Conservation (phyloP, 2,113 vertebrate genomes). For the Mirounga angustirostris region DNA sequence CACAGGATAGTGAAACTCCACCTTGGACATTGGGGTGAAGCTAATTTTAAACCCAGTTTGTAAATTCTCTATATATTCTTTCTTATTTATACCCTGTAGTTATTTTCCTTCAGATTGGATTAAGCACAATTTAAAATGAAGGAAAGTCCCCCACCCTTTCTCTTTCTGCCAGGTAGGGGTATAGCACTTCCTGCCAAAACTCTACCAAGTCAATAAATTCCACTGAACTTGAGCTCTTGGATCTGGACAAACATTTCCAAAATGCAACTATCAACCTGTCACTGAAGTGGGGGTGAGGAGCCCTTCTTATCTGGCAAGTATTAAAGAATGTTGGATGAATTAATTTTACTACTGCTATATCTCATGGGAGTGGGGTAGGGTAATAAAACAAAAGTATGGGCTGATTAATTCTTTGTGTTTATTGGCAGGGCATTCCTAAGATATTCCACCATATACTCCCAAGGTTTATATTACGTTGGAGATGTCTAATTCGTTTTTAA, state of each 20-base stretch:
- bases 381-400: slow-evolving; percentile 62
- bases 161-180: slow-evolving; percentile 47
- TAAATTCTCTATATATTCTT: neutral
- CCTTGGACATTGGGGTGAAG: neutral
- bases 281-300: neutral
- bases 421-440: slow-evolving; percentile 68
- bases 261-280: slow-evolving; percentile 67
- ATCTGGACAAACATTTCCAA: slow-evolving; percentile 67
- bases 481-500: slow-evolving; percentile 70
- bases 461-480: slow-evolving; percentile 66
- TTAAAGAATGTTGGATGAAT: slow-evolving; percentile 59
- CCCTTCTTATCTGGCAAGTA: slow-evolving; percentile 64
- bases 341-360: slow-evolving; percentile 33
- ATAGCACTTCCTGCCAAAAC: neutral
- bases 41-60: neutral
- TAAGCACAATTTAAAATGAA: slow-evolving; percentile 41
- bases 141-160: neutral
- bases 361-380: slow-evolving; percentile 23
- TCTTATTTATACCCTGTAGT: neutral
- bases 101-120: slow-evolving; percentile 40
- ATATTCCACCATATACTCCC: slow-evolving; percentile 54
- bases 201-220: slow-evolving; percentile 52
- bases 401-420: slow-evolving; percentile 73
- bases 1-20: neutral
- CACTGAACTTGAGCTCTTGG: neutral